These are phyloP conservation scores for Aptenodytes forsteri DNA, from an alignment of 2,113 vertebrate genomes.

Conservation along the genomic window DNA sequence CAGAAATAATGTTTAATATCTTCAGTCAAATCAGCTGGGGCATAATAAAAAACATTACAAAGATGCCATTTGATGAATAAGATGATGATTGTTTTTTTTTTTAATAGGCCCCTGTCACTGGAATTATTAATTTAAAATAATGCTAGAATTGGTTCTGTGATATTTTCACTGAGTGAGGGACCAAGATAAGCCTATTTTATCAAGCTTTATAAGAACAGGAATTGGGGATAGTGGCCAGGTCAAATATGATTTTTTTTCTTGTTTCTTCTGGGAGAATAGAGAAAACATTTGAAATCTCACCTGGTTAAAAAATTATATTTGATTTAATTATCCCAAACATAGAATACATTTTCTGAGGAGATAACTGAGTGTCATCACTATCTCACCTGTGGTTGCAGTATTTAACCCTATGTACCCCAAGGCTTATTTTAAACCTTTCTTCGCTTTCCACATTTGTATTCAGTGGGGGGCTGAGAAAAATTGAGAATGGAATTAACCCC, in stretches of 20 bases:
- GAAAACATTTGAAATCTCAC: background rate
- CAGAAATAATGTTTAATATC: background rate
- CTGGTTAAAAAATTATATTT: background rate
- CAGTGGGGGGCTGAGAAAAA: background rate
- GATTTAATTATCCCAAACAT: background rate
- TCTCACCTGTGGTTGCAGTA: background rate
- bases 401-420: background rate
- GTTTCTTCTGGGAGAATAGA: background rate
- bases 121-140: background rate
- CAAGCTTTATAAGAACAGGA: background rate
- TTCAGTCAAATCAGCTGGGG: background rate
- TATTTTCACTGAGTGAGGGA: background rate
- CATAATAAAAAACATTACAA: background rate
- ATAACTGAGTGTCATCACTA: background rate
- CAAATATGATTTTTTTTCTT: background rate
- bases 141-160: background rate
- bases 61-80: background rate
- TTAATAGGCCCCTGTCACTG: background rate
- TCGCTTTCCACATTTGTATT: background rate
- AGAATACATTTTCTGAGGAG: background rate
- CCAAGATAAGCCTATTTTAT: background rate
- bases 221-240: background rate
- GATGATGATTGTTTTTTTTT: background rate
- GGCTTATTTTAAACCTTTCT: background rate
- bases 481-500: background rate